Base-by-base conservation (phyloP, 1,140 invertebrate species). In the Caenorhabditis remanei region DNA sequence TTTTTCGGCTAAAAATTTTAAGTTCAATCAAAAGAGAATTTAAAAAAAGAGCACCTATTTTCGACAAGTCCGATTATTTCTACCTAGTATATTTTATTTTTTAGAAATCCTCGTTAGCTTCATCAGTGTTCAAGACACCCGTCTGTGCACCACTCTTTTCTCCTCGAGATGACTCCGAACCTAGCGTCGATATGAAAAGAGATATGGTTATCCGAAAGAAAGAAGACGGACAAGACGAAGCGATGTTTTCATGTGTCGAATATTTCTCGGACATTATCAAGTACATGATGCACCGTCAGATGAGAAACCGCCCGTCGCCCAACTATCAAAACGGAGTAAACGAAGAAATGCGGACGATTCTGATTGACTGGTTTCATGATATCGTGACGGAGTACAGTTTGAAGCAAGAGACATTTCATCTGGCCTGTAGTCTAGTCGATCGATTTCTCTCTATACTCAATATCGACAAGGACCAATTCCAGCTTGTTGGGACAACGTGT, bases 291-390 rank as follows among this genome's bases (percentile, higher is more conserved):
- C 50, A 75, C 16, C 87, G 88, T 1, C 89, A 89, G 50, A 87
- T 50, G 40, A 55, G 24, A 21, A 43, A 85, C 16, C 65, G 88
- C 2, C 53, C 89, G 9, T 40, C 41, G 6, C 16, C 65, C 19
- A 50, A 85, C 19, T 99, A 98, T 93, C 97, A 98, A 93, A 95
- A 95, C 14, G 96, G 98, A 90, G 96, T 98, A 67, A 96, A 95
- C 2, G 94, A 95, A 85, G 95, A 95, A 46, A 98, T 98, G 97
- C 94, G 97, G 85, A 94, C 95, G 19, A 97, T 98, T 90, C 94
- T 98, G 4, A 95, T 98, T 46, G 97, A 98, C 93, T 98, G 97
- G 97, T 93, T 98, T 9, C 96, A 97, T 0, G 97, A 98, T 94
- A 97, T 98, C 5, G 95, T 95, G 13, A 96, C 96, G 92, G 97